Evolutionary conservation across 2,797 vertebrate species (phyloP).

Genomic region (Sebastes glaucus): DNA sequence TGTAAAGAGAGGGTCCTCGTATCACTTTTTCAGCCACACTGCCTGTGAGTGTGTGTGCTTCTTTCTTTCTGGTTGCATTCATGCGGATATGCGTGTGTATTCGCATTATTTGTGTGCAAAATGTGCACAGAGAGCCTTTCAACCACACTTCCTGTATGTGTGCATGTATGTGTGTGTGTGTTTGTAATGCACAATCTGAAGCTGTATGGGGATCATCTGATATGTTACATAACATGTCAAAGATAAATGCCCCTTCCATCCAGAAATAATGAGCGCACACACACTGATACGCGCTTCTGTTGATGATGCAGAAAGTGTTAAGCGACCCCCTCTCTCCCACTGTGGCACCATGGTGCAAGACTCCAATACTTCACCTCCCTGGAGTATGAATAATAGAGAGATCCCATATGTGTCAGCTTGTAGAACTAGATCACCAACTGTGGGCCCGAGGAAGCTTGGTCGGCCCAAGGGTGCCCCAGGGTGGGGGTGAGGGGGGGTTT

Average conservation of each 20-base stretch:
- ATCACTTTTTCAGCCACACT: background rate
- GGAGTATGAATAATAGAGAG: constrained; percentile 73
- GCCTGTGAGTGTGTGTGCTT: background rate
- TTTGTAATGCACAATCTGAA: background rate
- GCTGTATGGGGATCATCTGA: constrained; percentile 15
- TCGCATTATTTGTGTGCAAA: background rate
- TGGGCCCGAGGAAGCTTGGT: constrained; percentile 68
- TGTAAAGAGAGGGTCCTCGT: background rate
- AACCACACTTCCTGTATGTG: background rate
- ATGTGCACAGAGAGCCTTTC: background rate
- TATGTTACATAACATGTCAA: constrained; percentile 34
- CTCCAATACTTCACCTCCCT: constrained; percentile 47
- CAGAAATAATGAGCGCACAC: constrained; percentile 25
- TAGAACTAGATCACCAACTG: constrained; percentile 83
- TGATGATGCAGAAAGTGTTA: constrained; percentile 13
- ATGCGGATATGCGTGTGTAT: background rate
- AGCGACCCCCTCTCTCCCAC: constrained; percentile 7
- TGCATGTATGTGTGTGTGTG: background rate
- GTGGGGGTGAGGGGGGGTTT: background rate
- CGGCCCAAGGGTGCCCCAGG: constrained; percentile 47
- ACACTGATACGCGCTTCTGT: background rate
- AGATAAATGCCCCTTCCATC: constrained; percentile 15
- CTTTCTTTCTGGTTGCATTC: background rate
- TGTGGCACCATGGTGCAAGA: constrained; percentile 30
- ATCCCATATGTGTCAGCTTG: constrained; percentile 76